A percentile compares a stretch with the other conserved stretches of the same genome.
Evolutionary conservation across 2,888 invertebrate genomes (phyloP).

Genomic region (Cyclophora albipunctata): DNA sequence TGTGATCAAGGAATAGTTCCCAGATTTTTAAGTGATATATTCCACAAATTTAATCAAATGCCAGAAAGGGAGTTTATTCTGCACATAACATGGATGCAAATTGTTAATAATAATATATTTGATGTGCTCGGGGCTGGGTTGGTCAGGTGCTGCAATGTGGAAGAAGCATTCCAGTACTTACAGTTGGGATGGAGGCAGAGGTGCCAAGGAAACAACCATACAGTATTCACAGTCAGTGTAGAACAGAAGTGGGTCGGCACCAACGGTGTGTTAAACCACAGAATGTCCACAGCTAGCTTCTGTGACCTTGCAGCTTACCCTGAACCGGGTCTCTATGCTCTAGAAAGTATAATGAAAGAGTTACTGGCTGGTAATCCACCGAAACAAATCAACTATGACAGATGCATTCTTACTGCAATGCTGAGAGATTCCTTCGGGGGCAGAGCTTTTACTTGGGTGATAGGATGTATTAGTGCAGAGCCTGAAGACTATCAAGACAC

Average conservation of each 20-base stretch:
- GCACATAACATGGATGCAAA: conserved; percentile 84
- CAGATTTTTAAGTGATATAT: conserved; percentile 82
- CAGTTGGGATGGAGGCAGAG: conserved; percentile 78
- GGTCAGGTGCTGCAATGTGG: conserved; percentile 77
- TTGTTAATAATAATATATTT: conserved; percentile 79
- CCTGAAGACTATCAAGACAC: conserved; percentile 81
- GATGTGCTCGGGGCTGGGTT: conserved; percentile 74
- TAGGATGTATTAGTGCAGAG: conserved; percentile 83
- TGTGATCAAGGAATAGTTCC: conserved; percentile 83
- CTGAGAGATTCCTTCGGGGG: conserved; percentile 85
- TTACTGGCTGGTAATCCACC: conserved; percentile 72
- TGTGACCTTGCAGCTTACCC: conserved; percentile 78
- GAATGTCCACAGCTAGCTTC: conserved; percentile 83
- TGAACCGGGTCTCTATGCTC: conserved; percentile 78
- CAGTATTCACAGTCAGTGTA: conserved; percentile 82
- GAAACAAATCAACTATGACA: conserved; percentile 75
- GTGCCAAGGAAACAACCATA: conserved; percentile 77
- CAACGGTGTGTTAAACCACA: conserved; percentile 80
- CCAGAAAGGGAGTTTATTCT: conserved; percentile 79
- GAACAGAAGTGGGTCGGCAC: conserved; percentile 83
- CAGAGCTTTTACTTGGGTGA: conserved; percentile 82
- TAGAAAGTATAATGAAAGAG: conserved; percentile 79
- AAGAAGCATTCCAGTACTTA: conserved; percentile 82
- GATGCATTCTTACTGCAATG: conserved; percentile 81
- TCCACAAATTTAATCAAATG: conserved; percentile 78